These are phyloP conservation scores for Achatina immaculata DNA, from an alignment of 1,140 invertebrate species.

Conservation along the genomic window DNA sequence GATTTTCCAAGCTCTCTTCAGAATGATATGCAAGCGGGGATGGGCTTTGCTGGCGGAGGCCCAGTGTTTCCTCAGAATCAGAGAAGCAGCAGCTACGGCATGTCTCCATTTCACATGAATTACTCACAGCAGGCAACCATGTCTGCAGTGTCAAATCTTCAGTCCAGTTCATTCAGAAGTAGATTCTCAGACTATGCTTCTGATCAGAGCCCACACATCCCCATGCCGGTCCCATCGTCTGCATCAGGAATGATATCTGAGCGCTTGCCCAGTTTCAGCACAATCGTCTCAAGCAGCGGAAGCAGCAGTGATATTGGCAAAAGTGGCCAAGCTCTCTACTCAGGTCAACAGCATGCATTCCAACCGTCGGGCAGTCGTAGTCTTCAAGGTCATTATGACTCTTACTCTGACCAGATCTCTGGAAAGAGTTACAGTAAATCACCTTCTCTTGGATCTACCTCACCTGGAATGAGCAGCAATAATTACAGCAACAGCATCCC, in stretches of 20 bases:
- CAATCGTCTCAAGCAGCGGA: slow-evolving; percentile 40
- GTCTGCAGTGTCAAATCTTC: slow-evolving; percentile 22
- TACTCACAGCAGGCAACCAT: slow-evolving; percentile 33
- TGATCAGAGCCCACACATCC: slow-evolving; percentile 28
- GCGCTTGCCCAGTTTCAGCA: slow-evolving; percentile 44
- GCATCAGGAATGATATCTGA: slow-evolving; percentile 40
- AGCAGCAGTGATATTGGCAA: slow-evolving; percentile 8
- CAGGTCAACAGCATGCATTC: slow-evolving; percentile 29
- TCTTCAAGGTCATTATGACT: slow-evolving; percentile 26
- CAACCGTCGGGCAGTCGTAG: slow-evolving; percentile 14
- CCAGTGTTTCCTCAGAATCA: slow-evolving; percentile 37
- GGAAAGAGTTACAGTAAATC: slow-evolving; percentile 33
- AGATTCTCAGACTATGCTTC: slow-evolving; percentile 26
- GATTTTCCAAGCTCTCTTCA: slow-evolving; percentile 35
- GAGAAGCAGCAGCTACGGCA: slow-evolving; percentile 25
- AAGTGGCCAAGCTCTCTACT: slow-evolving; percentile 18
- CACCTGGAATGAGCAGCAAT: slow-evolving; percentile 25
- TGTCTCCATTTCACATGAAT: slow-evolving; percentile 38
- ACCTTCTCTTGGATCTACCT: slow-evolving; percentile 29
- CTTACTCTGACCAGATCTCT: slow-evolving; percentile 19
- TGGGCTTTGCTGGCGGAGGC: slow-evolving; percentile 33
- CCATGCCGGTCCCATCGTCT: slow-evolving; percentile 29
- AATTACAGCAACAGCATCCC: slow-evolving; percentile 28
- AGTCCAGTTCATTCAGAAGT: slow-evolving; percentile 20
- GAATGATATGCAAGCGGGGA: slow-evolving; percentile 33